These are phyloP conservation scores for Portevinia maculata DNA, from an alignment of 2,888 invertebrate species.

Conservation along the genomic window DNA sequence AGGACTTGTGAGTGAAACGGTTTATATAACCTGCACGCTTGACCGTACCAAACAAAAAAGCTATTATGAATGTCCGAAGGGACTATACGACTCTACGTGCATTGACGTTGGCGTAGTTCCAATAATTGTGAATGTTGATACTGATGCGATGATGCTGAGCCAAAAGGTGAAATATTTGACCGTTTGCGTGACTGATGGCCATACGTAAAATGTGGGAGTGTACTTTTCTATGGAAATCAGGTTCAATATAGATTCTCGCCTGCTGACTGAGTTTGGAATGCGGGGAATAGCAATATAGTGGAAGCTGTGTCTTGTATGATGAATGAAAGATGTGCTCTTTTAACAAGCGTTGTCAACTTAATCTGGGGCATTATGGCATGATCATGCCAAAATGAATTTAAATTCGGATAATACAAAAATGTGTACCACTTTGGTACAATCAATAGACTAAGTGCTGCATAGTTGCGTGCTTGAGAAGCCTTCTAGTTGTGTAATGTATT, in stretches of 20 bases:
- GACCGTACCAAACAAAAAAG: too few species aligned
- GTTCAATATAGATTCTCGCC: conserved; percentile 12
- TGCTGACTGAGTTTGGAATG: not conserved
- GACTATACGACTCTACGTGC: conserved; percentile 15
- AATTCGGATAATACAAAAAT: too few species aligned
- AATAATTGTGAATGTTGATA: conserved; percentile 77
- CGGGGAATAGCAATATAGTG: not conserved
- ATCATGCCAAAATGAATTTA: too few species aligned
- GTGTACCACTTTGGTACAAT: too few species aligned
- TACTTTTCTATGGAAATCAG: conserved; percentile 24
- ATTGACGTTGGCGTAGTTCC: conserved; percentile 55
- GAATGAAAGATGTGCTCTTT: too few species aligned
- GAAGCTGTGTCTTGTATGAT: too few species aligned
- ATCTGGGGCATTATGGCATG: too few species aligned
- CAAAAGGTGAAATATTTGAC: conserved; percentile 74
- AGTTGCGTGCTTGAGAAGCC: too few species aligned
- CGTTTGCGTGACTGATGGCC: conserved; percentile 69
- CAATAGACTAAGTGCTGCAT: too few species aligned
- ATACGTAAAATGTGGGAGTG: conserved; percentile 64
- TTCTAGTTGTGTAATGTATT: too few species aligned
- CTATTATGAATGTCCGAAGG: conserved; percentile 38
- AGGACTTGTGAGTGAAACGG: conserved; percentile 52
- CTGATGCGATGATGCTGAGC: conserved; percentile 76
- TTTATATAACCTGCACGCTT: conserved; percentile 71
- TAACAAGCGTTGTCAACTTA: too few species aligned